Conservation (phyloP, 2,797 vertebrate species). For the Telmatherina bonti region DNA sequence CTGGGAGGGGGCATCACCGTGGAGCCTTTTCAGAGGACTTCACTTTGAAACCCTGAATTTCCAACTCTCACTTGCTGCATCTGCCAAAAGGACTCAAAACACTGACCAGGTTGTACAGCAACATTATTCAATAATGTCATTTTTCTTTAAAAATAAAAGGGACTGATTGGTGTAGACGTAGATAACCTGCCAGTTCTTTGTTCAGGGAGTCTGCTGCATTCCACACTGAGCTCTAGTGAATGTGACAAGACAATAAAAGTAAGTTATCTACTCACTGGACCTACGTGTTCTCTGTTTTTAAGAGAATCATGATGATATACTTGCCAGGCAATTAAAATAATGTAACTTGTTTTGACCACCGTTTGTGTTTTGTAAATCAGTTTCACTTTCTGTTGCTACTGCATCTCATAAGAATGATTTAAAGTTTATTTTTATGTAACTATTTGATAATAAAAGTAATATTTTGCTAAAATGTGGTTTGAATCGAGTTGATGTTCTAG, state of each 20-base stretch:
- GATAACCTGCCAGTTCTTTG: slow-evolving; percentile 13
- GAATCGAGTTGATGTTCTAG: slow-evolving; percentile 2
- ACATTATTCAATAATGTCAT: neutral
- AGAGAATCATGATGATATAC: slow-evolving; percentile 48
- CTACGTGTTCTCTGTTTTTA: slow-evolving; percentile 68
- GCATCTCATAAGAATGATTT: neutral
- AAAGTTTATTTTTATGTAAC: slow-evolving; percentile 62
- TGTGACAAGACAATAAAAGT: slow-evolving; percentile 27
- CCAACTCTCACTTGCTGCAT: slow-evolving; percentile 30
- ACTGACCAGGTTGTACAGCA: slow-evolving; percentile 18
- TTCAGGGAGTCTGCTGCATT: slow-evolving; percentile 37
- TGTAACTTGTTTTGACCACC: slow-evolving; percentile 20
- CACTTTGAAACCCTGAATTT: slow-evolving; percentile 17
- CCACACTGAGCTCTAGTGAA: slow-evolving; percentile 44
- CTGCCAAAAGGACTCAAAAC: slow-evolving; percentile 47
- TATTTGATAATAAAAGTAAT: slow-evolving; percentile 74
- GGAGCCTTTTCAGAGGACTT: slow-evolving; percentile 13
- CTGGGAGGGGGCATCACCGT: neutral
- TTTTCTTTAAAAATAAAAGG: slow-evolving; percentile 10
- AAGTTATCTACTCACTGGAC: slow-evolving; percentile 59
- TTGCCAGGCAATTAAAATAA: slow-evolving; percentile 8
- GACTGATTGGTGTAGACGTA: slow-evolving; percentile 6
- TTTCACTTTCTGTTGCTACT: neutral
- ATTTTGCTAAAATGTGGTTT: slow-evolving; percentile 69
- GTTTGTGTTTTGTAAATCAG: slow-evolving; percentile 7